phyloP scores from a whole-genome alignment of 1,140 invertebrate genomes.

The Phortica variegata region DNA sequence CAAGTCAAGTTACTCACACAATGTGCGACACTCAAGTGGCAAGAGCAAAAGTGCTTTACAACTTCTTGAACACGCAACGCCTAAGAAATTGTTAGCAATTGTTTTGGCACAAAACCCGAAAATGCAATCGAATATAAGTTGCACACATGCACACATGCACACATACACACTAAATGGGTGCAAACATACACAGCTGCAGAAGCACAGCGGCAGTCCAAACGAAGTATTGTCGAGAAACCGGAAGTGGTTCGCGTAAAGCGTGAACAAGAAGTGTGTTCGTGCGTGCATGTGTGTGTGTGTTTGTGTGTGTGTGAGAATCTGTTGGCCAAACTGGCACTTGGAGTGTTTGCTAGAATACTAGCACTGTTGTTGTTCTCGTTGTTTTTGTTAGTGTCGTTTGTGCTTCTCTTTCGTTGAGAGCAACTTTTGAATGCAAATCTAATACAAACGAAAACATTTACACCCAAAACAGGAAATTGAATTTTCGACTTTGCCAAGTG shows the following conservation, averaged over 20 bases:
- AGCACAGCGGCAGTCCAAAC: background rate
- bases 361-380: constrained; percentile 4
- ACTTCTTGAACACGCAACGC: too few relatives aligned
- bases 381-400: constrained; percentile 27
- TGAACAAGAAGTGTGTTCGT: too few relatives aligned
- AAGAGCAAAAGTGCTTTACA: too few relatives aligned
- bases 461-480: constrained; percentile 54
- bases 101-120: constrained; percentile 23
- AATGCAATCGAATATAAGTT: constrained; percentile 17
- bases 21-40: too few relatives aligned
- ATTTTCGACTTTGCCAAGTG: constrained; percentile 54
- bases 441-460: constrained; percentile 49
- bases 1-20: too few relatives aligned
- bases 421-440: constrained; percentile 53
- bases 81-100: constrained; percentile 31
- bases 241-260: constrained; percentile 37
- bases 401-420: constrained; percentile 40
- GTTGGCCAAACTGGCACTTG: too few relatives aligned
- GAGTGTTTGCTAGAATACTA: constrained; percentile 4
- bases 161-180: constrained; percentile 1
- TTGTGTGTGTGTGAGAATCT: too few relatives aligned
- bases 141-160: constrained; percentile 5
- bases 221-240: constrained; percentile 6
- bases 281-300: too few relatives aligned
- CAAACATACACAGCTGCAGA: constrained; percentile 10